These are phyloP conservation scores for Drosophila yakuba DNA, from an alignment of 1,140 invertebrate species.

Conservation along the genomic window DNA sequence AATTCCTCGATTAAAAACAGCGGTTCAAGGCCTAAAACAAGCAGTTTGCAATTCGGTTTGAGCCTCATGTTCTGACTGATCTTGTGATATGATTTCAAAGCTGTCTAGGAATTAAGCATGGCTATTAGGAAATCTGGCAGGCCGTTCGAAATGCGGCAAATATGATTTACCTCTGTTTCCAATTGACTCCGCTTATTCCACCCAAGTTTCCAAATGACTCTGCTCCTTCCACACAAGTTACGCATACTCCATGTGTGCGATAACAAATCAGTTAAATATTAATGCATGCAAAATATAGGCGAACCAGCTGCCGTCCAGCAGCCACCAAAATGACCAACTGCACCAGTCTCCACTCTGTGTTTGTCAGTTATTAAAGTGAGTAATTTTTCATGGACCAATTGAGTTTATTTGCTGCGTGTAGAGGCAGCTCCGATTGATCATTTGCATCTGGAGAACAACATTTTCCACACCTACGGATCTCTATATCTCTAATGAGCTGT, in stretches of 20 bases:
- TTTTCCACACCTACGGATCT: conserved; percentile 72
- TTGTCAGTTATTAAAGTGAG: conserved; percentile 73
- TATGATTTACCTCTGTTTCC: conserved; percentile 60
- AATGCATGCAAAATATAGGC: conserved; percentile 56
- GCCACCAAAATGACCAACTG: conserved; percentile 25
- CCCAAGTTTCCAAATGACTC: conserved; percentile 73
- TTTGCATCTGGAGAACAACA: conserved; percentile 54
- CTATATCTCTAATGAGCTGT: conserved; percentile 60
- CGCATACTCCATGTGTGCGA: conserved; percentile 66
- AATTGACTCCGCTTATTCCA: conserved; percentile 60
- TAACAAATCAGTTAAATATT: conserved; percentile 76
- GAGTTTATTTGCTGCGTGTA: conserved; percentile 40
- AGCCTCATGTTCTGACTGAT: conserved; percentile 30
- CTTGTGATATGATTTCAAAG: conserved; percentile 21
- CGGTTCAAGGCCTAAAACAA: conserved; percentile 20
- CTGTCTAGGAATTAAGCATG: conserved; percentile 57
- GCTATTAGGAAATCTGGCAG: conserved; percentile 72
- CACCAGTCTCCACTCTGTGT: conserved; percentile 46
- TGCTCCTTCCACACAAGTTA: conserved; percentile 47
- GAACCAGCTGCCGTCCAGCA: conserved; percentile 37
- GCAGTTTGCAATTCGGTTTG: conserved; percentile 42
- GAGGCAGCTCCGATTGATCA: conserved; percentile 35
- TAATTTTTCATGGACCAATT: conserved; percentile 64
- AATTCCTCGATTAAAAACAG: conserved; percentile 18
- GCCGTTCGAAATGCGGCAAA: conserved; percentile 60